Conservation (phyloP, 2,113 vertebrate genomes). For the Coregonus clupeaformis region DNA sequence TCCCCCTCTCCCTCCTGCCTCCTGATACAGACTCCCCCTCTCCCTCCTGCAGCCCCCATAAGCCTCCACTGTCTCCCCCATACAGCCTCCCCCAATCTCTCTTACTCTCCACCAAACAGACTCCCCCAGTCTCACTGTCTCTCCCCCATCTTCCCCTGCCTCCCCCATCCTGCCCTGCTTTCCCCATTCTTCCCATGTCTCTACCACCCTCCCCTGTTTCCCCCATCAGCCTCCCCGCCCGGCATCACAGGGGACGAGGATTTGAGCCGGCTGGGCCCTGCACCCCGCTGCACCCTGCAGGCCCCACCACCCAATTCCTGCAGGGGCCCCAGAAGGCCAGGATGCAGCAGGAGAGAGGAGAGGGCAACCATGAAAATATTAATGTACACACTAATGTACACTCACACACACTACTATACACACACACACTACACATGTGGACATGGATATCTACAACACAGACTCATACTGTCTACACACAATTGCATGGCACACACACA, state of each 20-base stretch:
- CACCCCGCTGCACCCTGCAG: constrained; percentile 70
- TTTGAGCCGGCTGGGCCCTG: constrained; percentile 78
- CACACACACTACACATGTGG: constrained; percentile 8
- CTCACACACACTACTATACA: not conserved
- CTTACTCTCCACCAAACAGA: too few relatives aligned
- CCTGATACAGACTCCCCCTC: too few relatives aligned
- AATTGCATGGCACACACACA: not conserved
- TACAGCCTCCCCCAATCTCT: constrained; percentile 44
- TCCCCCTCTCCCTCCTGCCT: too few relatives aligned
- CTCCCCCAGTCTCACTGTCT: too few relatives aligned
- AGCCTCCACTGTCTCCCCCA: too few relatives aligned
- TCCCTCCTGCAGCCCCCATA: too few relatives aligned
- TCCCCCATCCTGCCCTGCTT: constrained; percentile 49
- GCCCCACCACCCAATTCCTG: constrained; percentile 64
- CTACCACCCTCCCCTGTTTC: too few relatives aligned
- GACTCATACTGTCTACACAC: not conserved
- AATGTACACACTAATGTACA: not conserved
- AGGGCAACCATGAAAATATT: not conserved
- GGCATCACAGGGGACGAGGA: constrained; percentile 77
- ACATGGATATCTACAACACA: not conserved
- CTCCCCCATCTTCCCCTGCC: constrained; percentile 17
- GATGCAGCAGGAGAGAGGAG: constrained; percentile 71
- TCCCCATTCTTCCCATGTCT: constrained; percentile 13
- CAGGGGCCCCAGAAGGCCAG: constrained; percentile 60
- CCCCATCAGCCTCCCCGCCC: constrained; percentile 65